Conservation (phyloP, 2,888 invertebrate genomes). For the Phengaris alcon region DNA sequence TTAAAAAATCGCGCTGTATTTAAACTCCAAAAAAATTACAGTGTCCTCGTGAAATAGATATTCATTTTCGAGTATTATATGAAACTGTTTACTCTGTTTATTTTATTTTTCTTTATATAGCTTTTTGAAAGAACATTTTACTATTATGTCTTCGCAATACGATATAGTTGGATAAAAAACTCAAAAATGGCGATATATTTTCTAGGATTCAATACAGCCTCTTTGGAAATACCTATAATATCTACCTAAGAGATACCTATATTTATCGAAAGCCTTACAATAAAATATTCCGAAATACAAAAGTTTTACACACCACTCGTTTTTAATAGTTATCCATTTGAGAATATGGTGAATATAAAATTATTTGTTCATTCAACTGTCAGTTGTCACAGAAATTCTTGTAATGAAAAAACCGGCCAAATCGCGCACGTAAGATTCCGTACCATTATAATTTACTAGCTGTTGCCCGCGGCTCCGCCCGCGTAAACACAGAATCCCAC, state of each 20-base stretch:
- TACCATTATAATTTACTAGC: too few relatives aligned
- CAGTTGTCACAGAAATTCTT: background rate
- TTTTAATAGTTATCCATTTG: background rate
- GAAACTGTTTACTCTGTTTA: background rate
- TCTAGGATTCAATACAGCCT: background rate
- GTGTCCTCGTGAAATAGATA: background rate
- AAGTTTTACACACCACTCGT: background rate
- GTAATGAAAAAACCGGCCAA: too few relatives aligned
- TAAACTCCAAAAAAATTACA: too few relatives aligned
- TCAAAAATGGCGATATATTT: background rate
- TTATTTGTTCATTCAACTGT: background rate
- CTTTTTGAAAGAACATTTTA: background rate
- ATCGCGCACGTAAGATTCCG: too few relatives aligned
- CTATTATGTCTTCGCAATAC: background rate
- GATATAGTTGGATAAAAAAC: background rate
- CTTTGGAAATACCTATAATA: background rate
- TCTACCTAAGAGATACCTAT: background rate
- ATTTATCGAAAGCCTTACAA: background rate
- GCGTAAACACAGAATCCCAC: too few relatives aligned
- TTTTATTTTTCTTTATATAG: background rate
- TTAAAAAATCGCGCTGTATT: too few relatives aligned
- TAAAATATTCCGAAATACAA: background rate
- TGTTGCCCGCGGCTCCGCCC: too few relatives aligned
- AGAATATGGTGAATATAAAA: background rate
- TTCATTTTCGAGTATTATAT: background rate